phyloP scores from a whole-genome alignment of 2,797 vertebrate species.

The Syngnathus rostellatus region DNA sequence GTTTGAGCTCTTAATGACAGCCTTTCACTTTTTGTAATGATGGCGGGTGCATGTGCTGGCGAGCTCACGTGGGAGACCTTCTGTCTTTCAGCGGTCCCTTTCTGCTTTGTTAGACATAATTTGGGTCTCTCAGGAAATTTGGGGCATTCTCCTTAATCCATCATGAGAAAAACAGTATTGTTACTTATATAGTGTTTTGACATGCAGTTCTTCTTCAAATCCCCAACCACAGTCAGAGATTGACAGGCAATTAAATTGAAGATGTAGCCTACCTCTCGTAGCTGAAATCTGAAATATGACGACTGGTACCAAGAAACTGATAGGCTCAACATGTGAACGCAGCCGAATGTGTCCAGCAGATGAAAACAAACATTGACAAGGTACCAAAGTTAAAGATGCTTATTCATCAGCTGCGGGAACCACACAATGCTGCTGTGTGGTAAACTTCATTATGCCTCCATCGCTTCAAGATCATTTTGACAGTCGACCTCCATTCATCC shows the following conservation, averaged over 20 bases:
- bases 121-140: not conserved
- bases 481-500: not conserved
- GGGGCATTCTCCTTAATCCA: not conserved
- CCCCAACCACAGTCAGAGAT: not conserved
- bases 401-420: too few species aligned
- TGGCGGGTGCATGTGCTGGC: slow-evolving; percentile 14
- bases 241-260: not conserved
- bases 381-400: too few species aligned
- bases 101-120: not conserved
- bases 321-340: not conserved
- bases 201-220: not conserved
- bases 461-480: not conserved
- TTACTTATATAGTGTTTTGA: not conserved
- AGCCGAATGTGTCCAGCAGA: too few species aligned
- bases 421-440: too few species aligned
- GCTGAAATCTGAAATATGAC: too few species aligned
- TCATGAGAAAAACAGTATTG: not conserved
- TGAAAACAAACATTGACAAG: too few species aligned
- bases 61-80: slow-evolving; percentile 4
- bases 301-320: not conserved
- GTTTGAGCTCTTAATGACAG: slow-evolving; percentile 59
- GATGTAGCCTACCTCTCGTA: too few species aligned
- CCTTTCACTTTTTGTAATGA: slow-evolving; percentile 37
- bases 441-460: not conserved
- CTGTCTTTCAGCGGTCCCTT: not conserved